phyloP scores from a whole-genome alignment of 2,888 invertebrate species.

The Pocota personata region DNA sequence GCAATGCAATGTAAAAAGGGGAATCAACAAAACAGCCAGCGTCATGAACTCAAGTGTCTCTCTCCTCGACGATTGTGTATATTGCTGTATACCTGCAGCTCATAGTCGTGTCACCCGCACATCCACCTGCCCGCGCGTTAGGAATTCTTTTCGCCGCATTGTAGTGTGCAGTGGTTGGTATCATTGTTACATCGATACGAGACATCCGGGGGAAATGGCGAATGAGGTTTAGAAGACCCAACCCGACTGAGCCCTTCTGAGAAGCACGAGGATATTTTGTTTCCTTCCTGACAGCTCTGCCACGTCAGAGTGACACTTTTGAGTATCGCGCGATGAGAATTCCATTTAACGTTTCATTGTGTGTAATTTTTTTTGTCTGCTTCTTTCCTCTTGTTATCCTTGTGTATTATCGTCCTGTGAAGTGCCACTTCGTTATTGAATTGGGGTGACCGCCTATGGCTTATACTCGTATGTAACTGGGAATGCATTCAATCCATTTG shows the following conservation, averaged over 20 bases:
- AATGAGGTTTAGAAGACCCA: constrained; percentile 59
- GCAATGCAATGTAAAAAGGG: constrained; percentile 23
- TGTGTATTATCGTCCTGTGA: constrained; percentile 50
- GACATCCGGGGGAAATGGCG: constrained; percentile 73
- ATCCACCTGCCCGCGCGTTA: constrained; percentile 55
- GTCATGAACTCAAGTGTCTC: constrained; percentile 65
- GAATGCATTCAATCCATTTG: constrained; percentile 63
- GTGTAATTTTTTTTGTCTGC: constrained; percentile 21
- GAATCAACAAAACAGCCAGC: constrained; percentile 39
- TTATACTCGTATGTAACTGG: constrained; percentile 22
- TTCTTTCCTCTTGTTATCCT: constrained; percentile 43
- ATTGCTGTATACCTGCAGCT: constrained; percentile 57
- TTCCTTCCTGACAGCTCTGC: constrained; percentile 65
- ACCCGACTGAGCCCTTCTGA: constrained; percentile 60
- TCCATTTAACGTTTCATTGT: constrained; percentile 67
- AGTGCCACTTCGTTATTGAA: constrained; percentile 68
- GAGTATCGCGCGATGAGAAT: constrained; percentile 64
- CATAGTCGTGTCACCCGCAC: constrained; percentile 61
- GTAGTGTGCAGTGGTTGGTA: constrained; percentile 39
- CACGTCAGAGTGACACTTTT: constrained; percentile 67
- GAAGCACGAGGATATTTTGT: constrained; percentile 71
- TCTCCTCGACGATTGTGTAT: constrained; percentile 48
- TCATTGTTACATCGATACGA: constrained; percentile 74
- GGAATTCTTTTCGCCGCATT: constrained; percentile 34
- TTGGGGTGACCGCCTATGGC: constrained; percentile 60